Evolutionary conservation across 2,888 invertebrate species (phyloP), one percentile per base, ranked within the genome.

Genomic region (Andrena praecox): DNA sequence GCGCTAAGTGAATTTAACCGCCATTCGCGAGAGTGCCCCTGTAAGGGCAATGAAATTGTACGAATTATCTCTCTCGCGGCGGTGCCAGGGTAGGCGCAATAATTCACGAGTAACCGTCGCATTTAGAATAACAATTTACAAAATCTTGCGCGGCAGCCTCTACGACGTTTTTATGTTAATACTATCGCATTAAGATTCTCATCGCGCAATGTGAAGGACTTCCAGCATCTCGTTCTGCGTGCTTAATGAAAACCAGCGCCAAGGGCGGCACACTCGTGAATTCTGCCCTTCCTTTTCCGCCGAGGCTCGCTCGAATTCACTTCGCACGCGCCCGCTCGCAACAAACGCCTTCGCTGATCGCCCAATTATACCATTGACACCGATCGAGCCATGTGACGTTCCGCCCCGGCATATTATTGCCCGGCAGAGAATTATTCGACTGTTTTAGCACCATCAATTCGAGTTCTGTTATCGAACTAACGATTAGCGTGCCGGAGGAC

Each of bases 41-140:
- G 24, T 56, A 72, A 72, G 77, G 63, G 42, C 74, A 75, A 68
- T 68, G 72, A 78, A 82, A 82, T 78, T 75, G 74, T 50, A 63
- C 76, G 84, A 79, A 84, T 84, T 84, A 84, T 84, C 84, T 71
- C 50, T 59, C 42, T 27, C 52, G 42, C 10, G 24, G 66, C 71
- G 48, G 31, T 62, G 66, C 27, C 60, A 31, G 33, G 42, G 24
- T 24, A 31, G 56, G 42, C 62, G 76, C 27, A 74, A 85, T 80
- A 80, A 83, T 80, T 85, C 84, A 77, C 75, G 35, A n/a, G 56
- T 75, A 84, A 74, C 69, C 64, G 84, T 52, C 84, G 70, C 73
- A 74, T 71, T 77, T 72, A 48, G 84, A 80, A 85, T 84, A 80
- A 85, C 77, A 85, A 85, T 85, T 80, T 84, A 77, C 74, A 74